A percentile compares a stretch with the other conserved stretches of the same genome.
These are phyloP conservation scores for Onychorhynchus coronatus DNA, from an alignment of 2,113 vertebrate species.

Conservation along the genomic window DNA sequence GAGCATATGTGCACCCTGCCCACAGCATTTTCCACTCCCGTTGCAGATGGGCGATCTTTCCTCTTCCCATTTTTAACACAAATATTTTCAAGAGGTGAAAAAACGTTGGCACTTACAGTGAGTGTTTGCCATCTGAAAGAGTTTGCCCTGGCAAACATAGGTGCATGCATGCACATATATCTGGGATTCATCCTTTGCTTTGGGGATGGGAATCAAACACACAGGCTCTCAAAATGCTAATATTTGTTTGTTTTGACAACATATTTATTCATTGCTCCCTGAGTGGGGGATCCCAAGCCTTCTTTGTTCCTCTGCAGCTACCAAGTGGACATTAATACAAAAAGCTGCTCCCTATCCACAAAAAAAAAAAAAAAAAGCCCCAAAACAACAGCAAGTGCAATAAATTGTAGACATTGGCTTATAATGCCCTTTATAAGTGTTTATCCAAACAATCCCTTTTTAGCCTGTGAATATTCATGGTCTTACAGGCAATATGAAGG, in stretches of 20 bases:
- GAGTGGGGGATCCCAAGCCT: not conserved
- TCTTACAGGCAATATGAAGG: not conserved
- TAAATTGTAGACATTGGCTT: not conserved
- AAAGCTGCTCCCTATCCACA: not conserved
- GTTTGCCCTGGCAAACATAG: not conserved
- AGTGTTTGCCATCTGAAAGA: constrained; percentile 27
- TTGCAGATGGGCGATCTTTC: not conserved
- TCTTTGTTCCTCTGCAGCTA: not conserved
- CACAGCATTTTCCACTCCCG: not conserved
- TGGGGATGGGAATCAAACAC: not conserved
- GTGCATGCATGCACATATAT: not conserved
- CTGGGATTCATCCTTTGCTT: not conserved
- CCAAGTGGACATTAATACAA: not conserved
- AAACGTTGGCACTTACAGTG: not conserved
- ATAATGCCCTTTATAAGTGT: not conserved
- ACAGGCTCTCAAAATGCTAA: constrained; percentile 38
- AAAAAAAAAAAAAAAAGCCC: not conserved
- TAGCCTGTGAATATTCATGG: not conserved
- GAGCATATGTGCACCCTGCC: not conserved
- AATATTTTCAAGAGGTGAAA: not conserved
- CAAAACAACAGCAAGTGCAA: not conserved
- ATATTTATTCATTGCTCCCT: not conserved
- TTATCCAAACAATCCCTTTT: not conserved
- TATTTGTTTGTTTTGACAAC: not conserved
- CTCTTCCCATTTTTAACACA: not conserved